A percentile compares a stretch with the other conserved stretches of the same genome.
Conservation (phyloP, 2,888 invertebrate species). For the Sicus ferrugineus region DNA sequence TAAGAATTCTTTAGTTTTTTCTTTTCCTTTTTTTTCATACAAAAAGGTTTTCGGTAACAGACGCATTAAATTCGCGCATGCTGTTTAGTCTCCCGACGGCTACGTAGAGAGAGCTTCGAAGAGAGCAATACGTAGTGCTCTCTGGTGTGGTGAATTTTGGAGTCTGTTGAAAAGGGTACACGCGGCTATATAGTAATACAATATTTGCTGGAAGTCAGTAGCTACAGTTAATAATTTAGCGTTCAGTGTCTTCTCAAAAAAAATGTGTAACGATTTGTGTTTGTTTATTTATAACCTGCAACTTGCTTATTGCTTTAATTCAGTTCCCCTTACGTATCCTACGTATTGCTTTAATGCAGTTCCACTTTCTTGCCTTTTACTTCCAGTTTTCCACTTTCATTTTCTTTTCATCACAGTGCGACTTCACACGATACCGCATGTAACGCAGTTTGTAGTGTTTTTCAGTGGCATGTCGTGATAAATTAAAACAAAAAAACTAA, state of each 20-base stretch:
- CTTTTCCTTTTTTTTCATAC: background rate
- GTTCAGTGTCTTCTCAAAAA: too few relatives aligned
- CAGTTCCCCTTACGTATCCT: background rate
- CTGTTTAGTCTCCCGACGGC: background rate
- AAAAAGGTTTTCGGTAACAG: background rate
- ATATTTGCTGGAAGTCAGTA: background rate
- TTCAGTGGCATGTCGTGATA: slow-evolving; percentile 27
- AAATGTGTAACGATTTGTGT: background rate
- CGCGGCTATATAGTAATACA: background rate
- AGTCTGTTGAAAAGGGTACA: background rate
- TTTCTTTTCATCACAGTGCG: background rate
- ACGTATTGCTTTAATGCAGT: too few relatives aligned
- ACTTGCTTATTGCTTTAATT: too few relatives aligned
- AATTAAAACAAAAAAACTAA: too few relatives aligned
- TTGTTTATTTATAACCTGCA: background rate
- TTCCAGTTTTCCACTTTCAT: background rate
- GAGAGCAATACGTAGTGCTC: too few relatives aligned
- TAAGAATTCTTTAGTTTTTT: background rate
- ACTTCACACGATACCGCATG: background rate
- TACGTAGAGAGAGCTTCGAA: too few relatives aligned
- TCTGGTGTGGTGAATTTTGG: background rate
- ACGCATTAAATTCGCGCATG: slow-evolving; percentile 12
- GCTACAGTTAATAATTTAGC: too few relatives aligned
- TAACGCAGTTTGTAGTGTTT: background rate
- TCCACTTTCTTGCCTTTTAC: background rate